Conservation (phyloP, 2,888 invertebrate genomes). For the Latrodectus hesperus region DNA sequence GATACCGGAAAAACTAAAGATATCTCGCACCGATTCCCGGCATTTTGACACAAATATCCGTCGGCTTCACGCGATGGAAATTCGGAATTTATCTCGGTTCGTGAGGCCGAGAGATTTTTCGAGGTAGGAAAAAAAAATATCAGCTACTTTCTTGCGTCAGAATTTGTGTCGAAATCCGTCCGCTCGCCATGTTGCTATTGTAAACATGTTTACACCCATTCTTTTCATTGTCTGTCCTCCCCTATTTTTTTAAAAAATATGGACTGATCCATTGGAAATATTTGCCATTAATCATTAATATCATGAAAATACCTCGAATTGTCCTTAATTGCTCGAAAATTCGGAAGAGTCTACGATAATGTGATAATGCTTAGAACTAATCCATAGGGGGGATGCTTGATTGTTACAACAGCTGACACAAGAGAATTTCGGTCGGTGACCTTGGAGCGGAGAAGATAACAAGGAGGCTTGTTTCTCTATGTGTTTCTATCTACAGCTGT, state of each 20-base stretch:
- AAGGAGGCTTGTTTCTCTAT: slow-evolving; percentile 16
- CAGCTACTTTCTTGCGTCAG: slow-evolving; percentile 6
- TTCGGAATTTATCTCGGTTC: background rate
- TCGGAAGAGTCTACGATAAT: background rate
- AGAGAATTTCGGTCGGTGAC: slow-evolving; percentile 67
- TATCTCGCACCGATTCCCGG: slow-evolving; percentile 53
- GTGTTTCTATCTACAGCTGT: slow-evolving; percentile 14
- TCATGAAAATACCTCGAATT: background rate
- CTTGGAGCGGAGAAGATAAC: slow-evolving; percentile 50
- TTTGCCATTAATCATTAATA: too few relatives aligned
- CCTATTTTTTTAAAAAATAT: background rate
- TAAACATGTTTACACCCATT: slow-evolving; percentile 68
- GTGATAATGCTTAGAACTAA: too few relatives aligned
- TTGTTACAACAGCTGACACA: slow-evolving; percentile 51
- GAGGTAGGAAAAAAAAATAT: background rate
- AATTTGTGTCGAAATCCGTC: slow-evolving; percentile 19
- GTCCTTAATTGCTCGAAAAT: background rate
- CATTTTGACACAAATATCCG: slow-evolving; percentile 57
- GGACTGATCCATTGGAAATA: background rate
- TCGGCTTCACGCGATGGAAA: slow-evolving; percentile 7
- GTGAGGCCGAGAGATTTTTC: background rate
- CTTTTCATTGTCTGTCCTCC: slow-evolving; percentile 28
- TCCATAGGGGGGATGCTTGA: background rate
- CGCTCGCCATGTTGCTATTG: slow-evolving; percentile 61
- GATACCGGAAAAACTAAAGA: slow-evolving; percentile 68